Percentiles rank a stretch among this genome's conserved stretches.
These are phyloP conservation scores for Ctenicera cuprea DNA, from an alignment of 2,888 invertebrate species.

Conservation along the genomic window DNA sequence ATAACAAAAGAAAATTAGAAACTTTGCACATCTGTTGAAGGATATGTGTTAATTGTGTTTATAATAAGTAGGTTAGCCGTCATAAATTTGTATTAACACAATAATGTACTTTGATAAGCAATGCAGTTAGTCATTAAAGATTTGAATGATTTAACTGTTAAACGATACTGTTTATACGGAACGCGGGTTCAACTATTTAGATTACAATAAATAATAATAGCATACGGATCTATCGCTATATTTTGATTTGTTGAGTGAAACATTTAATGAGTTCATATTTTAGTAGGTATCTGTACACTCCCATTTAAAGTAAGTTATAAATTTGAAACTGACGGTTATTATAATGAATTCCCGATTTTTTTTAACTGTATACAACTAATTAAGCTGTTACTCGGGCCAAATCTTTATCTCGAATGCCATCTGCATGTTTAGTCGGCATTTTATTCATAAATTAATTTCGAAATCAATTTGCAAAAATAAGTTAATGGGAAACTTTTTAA, in stretches of 20 bases:
- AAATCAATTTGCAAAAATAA: neutral
- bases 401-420: slow-evolving; percentile 7
- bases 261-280: too few species aligned
- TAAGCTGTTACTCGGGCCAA: neutral
- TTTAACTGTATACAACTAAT: slow-evolving; percentile 2
- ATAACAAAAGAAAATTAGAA: too few species aligned
- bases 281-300: neutral
- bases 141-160: slow-evolving; percentile 2
- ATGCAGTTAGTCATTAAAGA: neutral
- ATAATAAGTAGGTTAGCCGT: too few species aligned
- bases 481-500: neutral
- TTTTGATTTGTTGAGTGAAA: too few species aligned
- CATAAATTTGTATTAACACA: too few species aligned
- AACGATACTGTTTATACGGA: neutral
- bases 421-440: neutral
- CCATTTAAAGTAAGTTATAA: neutral
- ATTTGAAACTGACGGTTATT: too few species aligned
- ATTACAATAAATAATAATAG: too few species aligned
- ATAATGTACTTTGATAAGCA: too few species aligned
- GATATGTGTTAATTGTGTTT: too few species aligned
- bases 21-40: too few species aligned
- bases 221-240: too few species aligned
- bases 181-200: neutral
- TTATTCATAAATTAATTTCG: neutral
- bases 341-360: neutral